Percentiles rank a stretch among this genome's conserved stretches.
Conservation (phyloP, 2,113 vertebrate species). For the Grallaria varia region DNA sequence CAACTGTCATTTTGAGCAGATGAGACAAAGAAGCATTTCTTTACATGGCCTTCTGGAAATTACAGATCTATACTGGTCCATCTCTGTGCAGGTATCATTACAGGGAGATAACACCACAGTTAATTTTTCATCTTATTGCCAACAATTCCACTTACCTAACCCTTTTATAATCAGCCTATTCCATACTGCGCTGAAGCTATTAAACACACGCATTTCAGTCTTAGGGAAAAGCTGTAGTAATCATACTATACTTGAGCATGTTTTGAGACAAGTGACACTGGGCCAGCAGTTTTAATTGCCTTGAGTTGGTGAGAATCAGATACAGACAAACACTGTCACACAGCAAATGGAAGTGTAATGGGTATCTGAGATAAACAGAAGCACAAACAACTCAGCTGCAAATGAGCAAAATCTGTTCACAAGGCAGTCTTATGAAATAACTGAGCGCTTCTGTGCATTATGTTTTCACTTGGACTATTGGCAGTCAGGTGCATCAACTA, state of each 20-base stretch:
- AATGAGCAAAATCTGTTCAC: slow-evolving; percentile 60
- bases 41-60: not conserved
- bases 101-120: not conserved
- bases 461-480: not conserved
- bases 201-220: not conserved
- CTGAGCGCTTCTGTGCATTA: not conserved
- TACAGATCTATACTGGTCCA: not conserved
- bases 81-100: not conserved
- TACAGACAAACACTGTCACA: slow-evolving; percentile 53
- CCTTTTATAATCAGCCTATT: not conserved
- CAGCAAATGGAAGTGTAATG: slow-evolving; percentile 50
- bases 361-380: slow-evolving; percentile 51
- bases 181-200: not conserved
- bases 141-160: not conserved
- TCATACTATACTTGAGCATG: not conserved
- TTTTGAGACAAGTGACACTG: slow-evolving; percentile 40
- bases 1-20: not conserved
- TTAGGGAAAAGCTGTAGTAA: not conserved
- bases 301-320: slow-evolving; percentile 52
- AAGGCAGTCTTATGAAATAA: slow-evolving; percentile 32
- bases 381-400: slow-evolving; percentile 54
- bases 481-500: not conserved
- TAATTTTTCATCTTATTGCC: not conserved
- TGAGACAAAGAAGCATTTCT: not conserved
- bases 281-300: slow-evolving; percentile 60